Base-by-base conservation (phyloP, 2,888 invertebrate species). In the Cacoxenus indagator region DNA sequence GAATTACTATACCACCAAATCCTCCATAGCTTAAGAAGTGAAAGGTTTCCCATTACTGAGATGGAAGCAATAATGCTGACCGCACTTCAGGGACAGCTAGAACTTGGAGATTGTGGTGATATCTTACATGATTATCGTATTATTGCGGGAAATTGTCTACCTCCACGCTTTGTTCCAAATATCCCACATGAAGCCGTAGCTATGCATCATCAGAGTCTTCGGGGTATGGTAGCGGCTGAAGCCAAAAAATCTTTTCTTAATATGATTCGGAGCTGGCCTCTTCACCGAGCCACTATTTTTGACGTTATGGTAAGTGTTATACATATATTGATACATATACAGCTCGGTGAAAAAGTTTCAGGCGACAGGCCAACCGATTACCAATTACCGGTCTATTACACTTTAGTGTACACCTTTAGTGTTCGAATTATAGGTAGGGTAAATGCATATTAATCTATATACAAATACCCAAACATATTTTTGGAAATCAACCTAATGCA, bases 51-150 rank as follows among this genome's bases (percentile, higher is more conserved):
- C 0, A 94, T 98, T 64, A 95, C 96, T 64, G 96, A 96, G 82
- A 95, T 96, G 87, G 97, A 98, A 90, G 97, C 97, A 70, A 95
- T 96, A 88, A 96, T 97, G 95, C 88, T 98, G 68, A 95, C 97
- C 61, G 96, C 98, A 22, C 90, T 98, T 59, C 96, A 97, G 91
- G 95, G 96, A 51, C 98, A 98, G 88, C 91, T 97, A 37, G 97
- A 97, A 87, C 90, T 95, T 74, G 95, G 97, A 43, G 97, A 97
- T 89, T 95, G 93, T 82, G 88, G 90, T 46, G 93, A 93, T 77
- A 90, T 90, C 65, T 89, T 92, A 64, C 91, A 91, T 81, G 92
- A 93, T 85, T 92, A 92, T 78, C 90, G 92, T 71, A 88, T 91
- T 27, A 93, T 94, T 74, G 94, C 95, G 22, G 92, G 93, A 59